These are phyloP conservation scores for Otolemur garnettii DNA, from an alignment of 2,113 vertebrate genomes.

Conservation along the genomic window DNA sequence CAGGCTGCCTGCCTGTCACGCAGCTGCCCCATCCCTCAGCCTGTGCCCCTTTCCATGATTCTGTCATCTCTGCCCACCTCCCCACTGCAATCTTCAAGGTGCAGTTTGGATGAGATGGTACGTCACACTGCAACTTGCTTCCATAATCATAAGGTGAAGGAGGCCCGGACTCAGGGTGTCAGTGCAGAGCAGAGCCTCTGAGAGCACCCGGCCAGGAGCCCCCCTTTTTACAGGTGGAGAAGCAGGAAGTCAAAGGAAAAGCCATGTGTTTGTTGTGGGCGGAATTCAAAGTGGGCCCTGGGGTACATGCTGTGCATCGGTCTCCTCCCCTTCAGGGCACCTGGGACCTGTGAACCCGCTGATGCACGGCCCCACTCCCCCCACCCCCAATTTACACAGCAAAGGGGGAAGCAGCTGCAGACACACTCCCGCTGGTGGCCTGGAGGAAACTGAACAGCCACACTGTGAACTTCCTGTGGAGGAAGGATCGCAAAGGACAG, in stretches of 20 bases:
- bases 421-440: background rate
- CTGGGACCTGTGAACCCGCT: background rate
- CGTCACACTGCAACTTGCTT: background rate
- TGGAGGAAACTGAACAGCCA: background rate
- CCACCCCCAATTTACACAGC: background rate
- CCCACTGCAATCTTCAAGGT: background rate
- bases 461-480: background rate
- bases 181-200: background rate
- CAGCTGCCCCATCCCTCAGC: background rate
- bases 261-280: accelerated
- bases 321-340: background rate
- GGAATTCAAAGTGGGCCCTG: background rate
- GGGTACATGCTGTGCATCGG: accelerated
- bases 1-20: background rate
- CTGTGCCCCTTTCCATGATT: background rate
- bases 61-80: background rate
- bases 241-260: background rate
- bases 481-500: background rate
- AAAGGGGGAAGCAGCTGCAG: background rate
- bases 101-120: background rate
- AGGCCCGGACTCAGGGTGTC: background rate
- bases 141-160: background rate
- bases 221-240: background rate
- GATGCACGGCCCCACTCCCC: no score
- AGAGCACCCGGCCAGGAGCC: background rate